Conservation (phyloP, 2,888 invertebrate genomes). For the Rhagonycha lutea region DNA sequence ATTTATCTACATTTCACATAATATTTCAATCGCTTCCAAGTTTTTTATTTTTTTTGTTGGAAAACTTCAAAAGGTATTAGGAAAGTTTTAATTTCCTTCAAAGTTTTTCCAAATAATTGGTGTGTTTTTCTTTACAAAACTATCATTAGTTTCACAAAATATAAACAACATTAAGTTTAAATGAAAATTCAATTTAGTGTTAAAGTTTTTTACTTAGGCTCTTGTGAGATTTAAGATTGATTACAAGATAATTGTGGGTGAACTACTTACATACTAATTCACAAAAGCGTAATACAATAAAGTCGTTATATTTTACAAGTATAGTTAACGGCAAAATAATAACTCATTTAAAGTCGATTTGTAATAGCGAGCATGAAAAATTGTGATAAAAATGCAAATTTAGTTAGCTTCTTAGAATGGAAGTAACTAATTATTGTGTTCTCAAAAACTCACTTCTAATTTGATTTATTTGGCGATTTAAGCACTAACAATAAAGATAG, state of each 20-base stretch:
- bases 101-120: neutral
- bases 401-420: conserved; percentile 3
- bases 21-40: neutral
- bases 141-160: neutral
- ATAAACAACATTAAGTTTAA: neutral
- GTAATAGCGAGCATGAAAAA: conserved; percentile 24
- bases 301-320: conserved; percentile 24
- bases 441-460: neutral
- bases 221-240: conserved; percentile 32
- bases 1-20: neutral
- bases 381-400: conserved; percentile 30
- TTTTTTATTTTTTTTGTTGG: neutral
- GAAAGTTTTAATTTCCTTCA: neutral
- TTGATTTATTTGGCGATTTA: neutral
- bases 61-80: neutral
- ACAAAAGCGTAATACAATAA: conserved; percentile 25
- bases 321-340: conserved; percentile 28
- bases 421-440: conserved; percentile 19
- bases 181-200: neutral
- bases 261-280: conserved; percentile 22
- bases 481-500: neutral
- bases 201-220: neutral
- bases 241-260: conserved; percentile 34
- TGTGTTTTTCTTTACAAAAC: neutral
- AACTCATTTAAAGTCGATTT: conserved; percentile 32